Evolutionary conservation across 1,140 invertebrate genomes (phyloP), one percentile per base, ranked within the genome.

Genomic region (Diplogasteroides magnus): DNA sequence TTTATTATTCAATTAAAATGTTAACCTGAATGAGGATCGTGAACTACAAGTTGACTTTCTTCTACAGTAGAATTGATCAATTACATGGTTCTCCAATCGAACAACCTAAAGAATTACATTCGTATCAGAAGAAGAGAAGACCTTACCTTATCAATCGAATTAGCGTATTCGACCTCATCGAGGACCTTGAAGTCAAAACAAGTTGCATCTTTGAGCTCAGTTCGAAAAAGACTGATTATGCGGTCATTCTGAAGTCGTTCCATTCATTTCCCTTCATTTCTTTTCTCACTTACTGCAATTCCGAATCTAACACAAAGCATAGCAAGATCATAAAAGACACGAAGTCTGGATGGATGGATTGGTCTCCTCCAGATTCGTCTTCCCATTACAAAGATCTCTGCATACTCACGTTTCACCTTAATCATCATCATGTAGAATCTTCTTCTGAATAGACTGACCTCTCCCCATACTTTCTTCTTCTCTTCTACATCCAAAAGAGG

Each of bases 331-430:
- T 72, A 72, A 59, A 72, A 72, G 2, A 72, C 70, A 1, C 65
- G 26, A 1, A 72, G 61, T 31, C 70, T 31, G 14, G 64, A 67
- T 11, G 67, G 70, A 63, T 72, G 70, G 31, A 67, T 72, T 6
- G 70, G 67, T 14, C 70, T 27, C 27, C 70, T 31, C 70, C 70
- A 72, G 28, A 72, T 72, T 31, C 70, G 31, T 19, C 70, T 31
- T 31, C 70, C 70, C 70, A 72, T 72, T 29, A 72, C 61, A 60
- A 72, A 72, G 31, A 72, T 72, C 27, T 72, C 70, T 1, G 70
- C 70, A 48, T 72, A 72, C 28, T 72, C 70, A 19, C 67, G 67
- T 28, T 65, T 72, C 32, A 64, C 70, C 37, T 48, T 6, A 19
- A 48, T 48, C 37, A 48, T 48, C 37, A 6, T 48, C 37, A 48